Percentiles rank a stretch among this genome's conserved stretches.
These are phyloP conservation scores for Tympanoctomys barrerae DNA, from an alignment of 2,797 vertebrate genomes.

Conservation along the genomic window DNA sequence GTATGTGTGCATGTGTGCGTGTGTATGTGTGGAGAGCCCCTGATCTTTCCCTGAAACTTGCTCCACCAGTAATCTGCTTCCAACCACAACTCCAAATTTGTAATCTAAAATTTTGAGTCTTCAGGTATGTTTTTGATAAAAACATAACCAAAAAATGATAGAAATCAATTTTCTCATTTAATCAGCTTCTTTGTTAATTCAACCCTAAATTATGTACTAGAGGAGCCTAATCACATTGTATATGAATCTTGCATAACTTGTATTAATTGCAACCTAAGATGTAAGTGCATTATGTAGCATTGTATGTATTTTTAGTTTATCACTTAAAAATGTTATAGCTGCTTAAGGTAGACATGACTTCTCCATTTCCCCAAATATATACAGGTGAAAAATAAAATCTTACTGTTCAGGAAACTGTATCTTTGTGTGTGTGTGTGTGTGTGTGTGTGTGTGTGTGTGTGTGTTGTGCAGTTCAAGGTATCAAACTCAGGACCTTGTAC, in stretches of 20 bases:
- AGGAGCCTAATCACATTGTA: constrained; percentile 80
- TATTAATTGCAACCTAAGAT: constrained; percentile 80
- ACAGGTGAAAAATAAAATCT: constrained; percentile 60
- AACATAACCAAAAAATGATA: constrained; percentile 65
- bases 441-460: too few species aligned
- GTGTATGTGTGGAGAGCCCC: neutral
- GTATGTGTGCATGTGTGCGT: neutral
- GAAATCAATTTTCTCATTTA: constrained; percentile 82
- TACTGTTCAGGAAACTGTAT: constrained; percentile 35
- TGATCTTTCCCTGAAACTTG: constrained; percentile 4
- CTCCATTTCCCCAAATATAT: constrained; percentile 62
- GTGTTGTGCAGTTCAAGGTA: too few species aligned
- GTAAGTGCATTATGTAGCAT: constrained; percentile 74
- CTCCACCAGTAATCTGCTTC: neutral
- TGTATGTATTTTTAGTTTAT: constrained; percentile 76
- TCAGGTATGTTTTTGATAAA: constrained; percentile 63
- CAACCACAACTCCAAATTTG: constrained; percentile 53
- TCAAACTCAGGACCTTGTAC: too few species aligned
- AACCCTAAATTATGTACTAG: constrained; percentile 77
- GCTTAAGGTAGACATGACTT: constrained; percentile 64
- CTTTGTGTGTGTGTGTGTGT: neutral
- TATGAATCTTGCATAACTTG: constrained; percentile 79
- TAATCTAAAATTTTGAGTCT: constrained; percentile 73
- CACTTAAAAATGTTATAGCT: constrained; percentile 67
- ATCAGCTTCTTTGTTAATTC: constrained; percentile 82